Conservation (phyloP, 2,888 invertebrate genomes). For the Anorthoa munda region DNA sequence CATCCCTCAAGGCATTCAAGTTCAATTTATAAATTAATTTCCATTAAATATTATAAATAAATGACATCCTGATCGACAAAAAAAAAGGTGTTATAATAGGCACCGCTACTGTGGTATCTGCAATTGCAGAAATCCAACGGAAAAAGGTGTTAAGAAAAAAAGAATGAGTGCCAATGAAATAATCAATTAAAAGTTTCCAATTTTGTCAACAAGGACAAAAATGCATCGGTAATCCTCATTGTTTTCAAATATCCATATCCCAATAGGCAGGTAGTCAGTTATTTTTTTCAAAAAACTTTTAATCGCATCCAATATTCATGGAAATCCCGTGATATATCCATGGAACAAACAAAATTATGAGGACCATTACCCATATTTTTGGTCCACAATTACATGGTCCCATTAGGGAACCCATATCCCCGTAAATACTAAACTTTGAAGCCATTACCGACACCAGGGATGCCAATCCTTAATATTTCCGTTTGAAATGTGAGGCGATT, state of each 20-base stretch:
- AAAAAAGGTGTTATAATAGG: too few relatives aligned
- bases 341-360: conserved; percentile 29
- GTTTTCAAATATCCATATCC: not conserved
- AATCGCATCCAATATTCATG: conserved; percentile 6
- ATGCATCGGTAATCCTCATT: not conserved
- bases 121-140: too few relatives aligned
- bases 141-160: not conserved
- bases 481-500: conserved; percentile 73
- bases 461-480: conserved; percentile 70
- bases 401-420: conserved; percentile 40
- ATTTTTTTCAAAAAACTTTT: not conserved
- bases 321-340: conserved; percentile 22
- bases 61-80: too few relatives aligned
- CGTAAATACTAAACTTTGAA: conserved; percentile 65
- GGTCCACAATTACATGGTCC: conserved; percentile 40
- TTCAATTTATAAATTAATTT: too few relatives aligned
- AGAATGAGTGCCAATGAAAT: not conserved
- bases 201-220: not conserved
- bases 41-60: too few relatives aligned
- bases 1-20: too few relatives aligned
- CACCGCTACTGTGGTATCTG: too few relatives aligned
- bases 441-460: conserved; percentile 60
- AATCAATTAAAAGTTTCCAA: not conserved
- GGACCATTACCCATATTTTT: conserved; percentile 40
- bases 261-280: not conserved